Evolutionary conservation across 2,888 invertebrate genomes (phyloP).

Genomic region (Linnaemya vulpina): DNA sequence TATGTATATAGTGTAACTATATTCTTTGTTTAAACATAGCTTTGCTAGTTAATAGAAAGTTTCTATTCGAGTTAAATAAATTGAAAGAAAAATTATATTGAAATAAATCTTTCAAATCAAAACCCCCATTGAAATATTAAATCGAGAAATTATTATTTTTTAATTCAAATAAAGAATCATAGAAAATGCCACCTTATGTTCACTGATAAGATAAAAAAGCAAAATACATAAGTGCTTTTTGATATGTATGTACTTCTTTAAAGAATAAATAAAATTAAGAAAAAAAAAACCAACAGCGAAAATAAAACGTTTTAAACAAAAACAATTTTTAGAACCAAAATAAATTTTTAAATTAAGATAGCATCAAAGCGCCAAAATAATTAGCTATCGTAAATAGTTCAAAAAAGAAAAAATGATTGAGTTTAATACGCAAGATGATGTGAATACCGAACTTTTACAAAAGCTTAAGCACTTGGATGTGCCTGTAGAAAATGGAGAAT

Average conservation of each 20-base stretch:
- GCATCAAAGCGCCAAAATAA: slow-evolving; percentile 35
- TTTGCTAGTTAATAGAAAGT: slow-evolving; percentile 10
- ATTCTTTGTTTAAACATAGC: too few relatives aligned
- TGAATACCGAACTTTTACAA: slow-evolving; percentile 81
- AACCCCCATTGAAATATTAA: slow-evolving; percentile 9
- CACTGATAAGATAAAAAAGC: neutral
- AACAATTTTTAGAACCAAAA: slow-evolving; percentile 51
- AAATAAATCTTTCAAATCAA: slow-evolving; percentile 14
- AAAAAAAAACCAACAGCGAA: neutral
- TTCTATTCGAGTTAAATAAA: neutral
- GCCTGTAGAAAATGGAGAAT: slow-evolving; percentile 78
- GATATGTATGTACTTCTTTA: neutral
- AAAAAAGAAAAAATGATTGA: slow-evolving; percentile 74
- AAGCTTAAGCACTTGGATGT: slow-evolving; percentile 82
- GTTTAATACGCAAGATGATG: slow-evolving; percentile 81
- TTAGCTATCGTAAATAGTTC: neutral
- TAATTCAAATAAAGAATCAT: slow-evolving; percentile 27
- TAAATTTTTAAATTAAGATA: slow-evolving; percentile 33
- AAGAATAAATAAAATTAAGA: slow-evolving; percentile 53
- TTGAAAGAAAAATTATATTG: neutral
- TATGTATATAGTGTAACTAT: too few relatives aligned
- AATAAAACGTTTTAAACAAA: slow-evolving; percentile 31
- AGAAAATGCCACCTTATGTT: slow-evolving; percentile 54
- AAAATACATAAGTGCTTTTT: slow-evolving; percentile 47
- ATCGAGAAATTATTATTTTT: slow-evolving; percentile 28